Percentiles rank a stretch among this genome's conserved stretches.
phyloP scores from a whole-genome alignment of 2,888 invertebrate genomes.

The Luperina nickerlii region DNA sequence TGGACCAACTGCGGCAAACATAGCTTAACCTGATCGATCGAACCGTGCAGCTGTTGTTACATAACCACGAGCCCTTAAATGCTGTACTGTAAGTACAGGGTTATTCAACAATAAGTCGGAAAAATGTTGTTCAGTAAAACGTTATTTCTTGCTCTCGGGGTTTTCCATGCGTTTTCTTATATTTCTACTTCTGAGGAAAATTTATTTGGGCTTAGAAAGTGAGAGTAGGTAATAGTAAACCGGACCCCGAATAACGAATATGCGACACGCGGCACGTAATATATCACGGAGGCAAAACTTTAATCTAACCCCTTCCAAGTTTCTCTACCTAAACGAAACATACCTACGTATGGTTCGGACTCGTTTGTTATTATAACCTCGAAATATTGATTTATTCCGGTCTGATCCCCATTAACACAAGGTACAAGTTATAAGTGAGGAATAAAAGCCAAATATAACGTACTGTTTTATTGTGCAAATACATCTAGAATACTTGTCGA shows the following conservation, averaged over 20 bases:
- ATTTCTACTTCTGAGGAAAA: slow-evolving; percentile 77
- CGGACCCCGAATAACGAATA: slow-evolving; percentile 77
- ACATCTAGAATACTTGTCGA: slow-evolving; percentile 36
- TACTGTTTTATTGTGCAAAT: slow-evolving; percentile 57
- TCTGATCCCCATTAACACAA: slow-evolving; percentile 17
- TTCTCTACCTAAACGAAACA: slow-evolving; percentile 60
- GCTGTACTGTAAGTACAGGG: slow-evolving; percentile 27
- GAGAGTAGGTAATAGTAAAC: slow-evolving; percentile 77
- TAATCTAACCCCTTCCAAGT: slow-evolving; percentile 73
- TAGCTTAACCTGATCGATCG: neutral
- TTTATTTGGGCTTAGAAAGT: slow-evolving; percentile 80
- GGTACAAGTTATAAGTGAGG: slow-evolving; percentile 29
- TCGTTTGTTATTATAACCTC: slow-evolving; percentile 54
- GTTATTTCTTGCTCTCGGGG: slow-evolving; percentile 68
- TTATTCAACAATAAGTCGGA: slow-evolving; percentile 51
- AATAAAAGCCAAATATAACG: slow-evolving; percentile 53
- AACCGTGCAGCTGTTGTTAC: neutral
- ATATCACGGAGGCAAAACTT: slow-evolving; percentile 79
- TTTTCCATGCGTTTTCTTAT: slow-evolving; percentile 76
- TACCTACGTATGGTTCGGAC: slow-evolving; percentile 61
- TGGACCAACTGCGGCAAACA: neutral
- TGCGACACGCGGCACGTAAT: slow-evolving; percentile 80
- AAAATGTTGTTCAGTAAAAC: slow-evolving; percentile 64
- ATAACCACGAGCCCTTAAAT: neutral
- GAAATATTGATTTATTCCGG: slow-evolving; percentile 40